Percentiles rank a stretch among this genome's conserved stretches.
phyloP scores from a whole-genome alignment of 64 coral and sea anemone genomes.

The Montipora sp. region DNA sequence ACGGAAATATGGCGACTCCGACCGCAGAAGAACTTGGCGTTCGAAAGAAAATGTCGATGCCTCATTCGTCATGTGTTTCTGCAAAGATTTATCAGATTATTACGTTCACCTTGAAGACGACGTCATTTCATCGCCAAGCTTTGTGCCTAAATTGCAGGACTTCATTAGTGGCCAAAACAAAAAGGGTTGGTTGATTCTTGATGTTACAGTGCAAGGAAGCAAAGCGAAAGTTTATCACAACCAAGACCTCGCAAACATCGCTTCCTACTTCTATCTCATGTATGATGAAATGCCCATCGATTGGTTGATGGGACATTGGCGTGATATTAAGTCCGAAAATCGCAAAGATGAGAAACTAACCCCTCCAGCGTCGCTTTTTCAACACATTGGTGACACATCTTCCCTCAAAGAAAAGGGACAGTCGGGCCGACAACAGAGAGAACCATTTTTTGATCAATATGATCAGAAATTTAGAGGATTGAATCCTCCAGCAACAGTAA shows the following conservation, averaged over 20 bases:
- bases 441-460: too few species aligned
- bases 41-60: conserved; percentile 66
- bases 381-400: conserved; percentile 42
- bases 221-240: conserved; percentile 59
- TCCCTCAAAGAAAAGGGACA: not conserved
- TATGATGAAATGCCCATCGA: conserved; percentile 59
- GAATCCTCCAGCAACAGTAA: conserved; percentile 10
- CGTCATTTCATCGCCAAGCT: conserved; percentile 30
- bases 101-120: conserved; percentile 80
- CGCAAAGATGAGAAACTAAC: too few species aligned
- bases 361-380: conserved; percentile 47
- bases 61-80: conserved; percentile 59
- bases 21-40: conserved; percentile 25
- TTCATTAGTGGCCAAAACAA: conserved; percentile 5
- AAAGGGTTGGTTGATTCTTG: conserved; percentile 30
- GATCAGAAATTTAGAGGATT: not conserved
- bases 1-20: conserved; percentile 44
- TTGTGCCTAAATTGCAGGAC: conserved; percentile 27
- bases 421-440: too few species aligned
- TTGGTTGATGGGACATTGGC: conserved; percentile 23
- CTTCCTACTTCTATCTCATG: conserved; percentile 20
- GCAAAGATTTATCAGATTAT: conserved; percentile 41
- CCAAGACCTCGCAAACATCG: not conserved
- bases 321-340: conserved; percentile 27
- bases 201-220: conserved; percentile 31